Evolutionary conservation across 92 coral and sea anemone species (phyloP).

Genomic region (Zoanthus sociatus): DNA sequence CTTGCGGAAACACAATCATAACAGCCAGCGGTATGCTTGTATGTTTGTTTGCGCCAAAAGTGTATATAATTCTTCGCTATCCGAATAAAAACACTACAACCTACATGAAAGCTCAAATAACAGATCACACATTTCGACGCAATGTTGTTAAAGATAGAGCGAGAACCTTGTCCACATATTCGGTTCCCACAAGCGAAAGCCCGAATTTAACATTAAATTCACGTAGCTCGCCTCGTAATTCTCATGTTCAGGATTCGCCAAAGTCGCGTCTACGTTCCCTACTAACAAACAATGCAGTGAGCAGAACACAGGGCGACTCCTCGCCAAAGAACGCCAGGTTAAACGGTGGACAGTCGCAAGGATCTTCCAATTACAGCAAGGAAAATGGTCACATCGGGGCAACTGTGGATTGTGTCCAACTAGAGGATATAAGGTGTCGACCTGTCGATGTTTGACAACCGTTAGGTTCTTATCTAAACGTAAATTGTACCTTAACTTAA

Average conservation of each 20-base stretch:
- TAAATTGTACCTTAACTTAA: too few relatives aligned
- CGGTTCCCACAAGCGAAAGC: conserved; percentile 8
- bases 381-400: background rate
- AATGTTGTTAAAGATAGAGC: conserved; percentile 43
- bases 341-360: background rate
- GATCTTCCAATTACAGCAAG: background rate
- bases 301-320: background rate
- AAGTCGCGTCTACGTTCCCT: background rate
- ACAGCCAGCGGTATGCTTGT: conserved; percentile 82
- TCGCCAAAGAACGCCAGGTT: background rate
- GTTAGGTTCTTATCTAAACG: background rate
- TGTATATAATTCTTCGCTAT: conserved; percentile 74
- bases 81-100: conserved; percentile 78
- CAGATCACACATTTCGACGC: conserved; percentile 77
- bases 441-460: background rate
- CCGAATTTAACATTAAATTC: conserved; percentile 18
- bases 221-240: conserved; percentile 3
- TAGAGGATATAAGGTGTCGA: background rate
- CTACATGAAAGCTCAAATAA: conserved; percentile 81
- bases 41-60: conserved; percentile 85
- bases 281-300: background rate
- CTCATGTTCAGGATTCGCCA: background rate
- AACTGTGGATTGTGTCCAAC: background rate
- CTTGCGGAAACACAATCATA: conserved; percentile 69
- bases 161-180: conserved; percentile 8